Base-by-base conservation (phyloP, 2,888 invertebrate genomes). In the Phyllotreta striolata region DNA sequence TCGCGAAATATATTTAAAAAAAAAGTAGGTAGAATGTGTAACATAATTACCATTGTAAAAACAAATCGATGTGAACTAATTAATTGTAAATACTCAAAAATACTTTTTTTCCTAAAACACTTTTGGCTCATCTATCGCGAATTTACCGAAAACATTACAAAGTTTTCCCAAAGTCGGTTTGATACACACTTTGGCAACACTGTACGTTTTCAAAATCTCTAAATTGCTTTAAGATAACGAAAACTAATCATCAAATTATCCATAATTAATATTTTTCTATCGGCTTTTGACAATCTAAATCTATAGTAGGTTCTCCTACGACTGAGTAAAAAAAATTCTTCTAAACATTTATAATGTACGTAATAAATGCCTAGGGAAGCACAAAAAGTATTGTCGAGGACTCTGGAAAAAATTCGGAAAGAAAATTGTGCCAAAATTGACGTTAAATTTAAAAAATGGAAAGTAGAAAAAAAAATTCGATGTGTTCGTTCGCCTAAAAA, bases 201-300 rank as follows among this genome's bases (percentile, higher is more conserved):
- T 24, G 4, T 24, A 24, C 43, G 7, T 43, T 43, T 43, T 43
- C n/a, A n/a, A n/a, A n/a, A 24, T 24, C 24, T 24, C 24, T 24
- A 24, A 24, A 24, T 24, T 24, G 24, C 4, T 24, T 24, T 24
- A 24, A 3, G 24, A 4, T 24, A 24, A 24, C 24, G 6, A 13
- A 37, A 52, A 52, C 35, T 51, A 52, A n/a, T 52, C 52, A 37
- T 49, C 34, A 14, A 62, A 55, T 13, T 56, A 38, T 39, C 12
- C 38, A 37, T 56, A 55, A 3, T 49, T 34, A 55, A 55, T 58
- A 62, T 62, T 55, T 62, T 56, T 62, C 37, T 56, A 62, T 51
- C 51, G 37, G 43, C 51, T 56, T 62, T 62, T 51, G 62, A 62
- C 56, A 62, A 62, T 62, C 56, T 62, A 59, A 14, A 51, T 14